Base-by-base conservation (phyloP, 1,140 invertebrate genomes). In the Drosophila sp. region DNA sequence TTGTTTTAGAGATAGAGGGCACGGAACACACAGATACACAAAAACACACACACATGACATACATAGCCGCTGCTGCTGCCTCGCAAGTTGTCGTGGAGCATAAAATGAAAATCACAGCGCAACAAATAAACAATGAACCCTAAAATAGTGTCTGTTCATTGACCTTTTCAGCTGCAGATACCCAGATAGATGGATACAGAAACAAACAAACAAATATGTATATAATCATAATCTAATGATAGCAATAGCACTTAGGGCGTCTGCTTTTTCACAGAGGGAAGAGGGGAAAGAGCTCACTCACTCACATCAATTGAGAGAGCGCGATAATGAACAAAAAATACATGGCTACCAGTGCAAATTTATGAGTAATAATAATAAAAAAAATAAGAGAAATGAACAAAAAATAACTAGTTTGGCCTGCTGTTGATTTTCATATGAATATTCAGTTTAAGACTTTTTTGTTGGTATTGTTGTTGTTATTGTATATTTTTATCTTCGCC, bases 91-190 rank as follows among this genome's bases (percentile, higher is more conserved):
- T 70, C 33, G 27, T 38, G 32, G 44, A 50, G 44, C 70, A 60
- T 66, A 41, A 72, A 71, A 75, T 67, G 38, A 66, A 80, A 80
- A 78, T 77, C 71, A 75, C 70, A 78, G 62, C 57, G 32, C 60
- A 76, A 56, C 66, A 79, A 70, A 69, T 71, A 83, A 83, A 73
- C 76, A 72, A 83, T 83, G 76, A 84, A 79, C 80, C 72, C 65
- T 79, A 82, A 82, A 76, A 76, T 58, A 35, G 27, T 65, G 70
- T 44, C 54, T 79, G 80, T 83, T 68, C 76, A 79, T 83, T 84
- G 80, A 83, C 80, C 80, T 71, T 71, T 27, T 47, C 35, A 38
- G 44, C 10, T 50, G 44, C 44, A 50, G 44, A 25, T 10, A 50
- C 7, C 25, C 44, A 11, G 32, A 66, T 23, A 1, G 41, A 47